Percentiles rank a stretch among this genome's conserved stretches.
Conservation (phyloP, 2,113 vertebrate species). For the Bufo gargarizans region DNA sequence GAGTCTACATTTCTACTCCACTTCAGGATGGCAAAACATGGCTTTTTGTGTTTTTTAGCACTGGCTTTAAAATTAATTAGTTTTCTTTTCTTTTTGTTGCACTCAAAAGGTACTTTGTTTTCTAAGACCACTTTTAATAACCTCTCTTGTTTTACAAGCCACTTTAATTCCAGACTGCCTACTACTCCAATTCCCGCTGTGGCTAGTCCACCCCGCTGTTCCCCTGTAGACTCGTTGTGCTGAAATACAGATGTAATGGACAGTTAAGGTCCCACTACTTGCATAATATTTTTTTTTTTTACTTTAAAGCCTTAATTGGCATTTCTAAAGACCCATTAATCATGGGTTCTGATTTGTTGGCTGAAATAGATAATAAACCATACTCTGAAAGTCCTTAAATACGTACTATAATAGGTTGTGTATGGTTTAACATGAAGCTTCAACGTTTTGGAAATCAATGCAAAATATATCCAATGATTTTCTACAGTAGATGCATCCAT, state of each 20-base stretch:
- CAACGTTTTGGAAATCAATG: background rate
- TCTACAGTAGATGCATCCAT: too few species aligned
- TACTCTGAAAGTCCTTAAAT: background rate
- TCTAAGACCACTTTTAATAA: slow-evolving; percentile 43
- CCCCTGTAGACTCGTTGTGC: slow-evolving; percentile 28
- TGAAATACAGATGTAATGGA: slow-evolving; percentile 42
- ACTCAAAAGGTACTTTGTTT: slow-evolving; percentile 57
- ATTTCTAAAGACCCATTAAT: background rate
- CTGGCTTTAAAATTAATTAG: slow-evolving; percentile 62
- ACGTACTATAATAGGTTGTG: background rate
- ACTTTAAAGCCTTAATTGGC: background rate
- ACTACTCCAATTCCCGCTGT: slow-evolving; percentile 32
- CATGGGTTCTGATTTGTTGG: background rate
- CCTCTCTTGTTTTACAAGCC: slow-evolving; percentile 44
- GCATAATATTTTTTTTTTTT: slow-evolving; percentile 1
- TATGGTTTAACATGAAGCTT: background rate
- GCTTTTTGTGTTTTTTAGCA: slow-evolving; percentile 44
- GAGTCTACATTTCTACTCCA: slow-evolving; percentile 79
- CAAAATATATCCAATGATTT: background rate
- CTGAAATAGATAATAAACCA: too few species aligned
- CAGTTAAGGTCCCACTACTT: slow-evolving; percentile 26
- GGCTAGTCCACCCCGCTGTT: background rate
- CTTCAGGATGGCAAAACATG: slow-evolving; percentile 41
- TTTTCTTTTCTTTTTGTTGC: slow-evolving; percentile 50
- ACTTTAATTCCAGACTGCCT: slow-evolving; percentile 49